Base-by-base conservation (phyloP, 2,797 vertebrate species). In the Sphaeramia orbicularis region DNA sequence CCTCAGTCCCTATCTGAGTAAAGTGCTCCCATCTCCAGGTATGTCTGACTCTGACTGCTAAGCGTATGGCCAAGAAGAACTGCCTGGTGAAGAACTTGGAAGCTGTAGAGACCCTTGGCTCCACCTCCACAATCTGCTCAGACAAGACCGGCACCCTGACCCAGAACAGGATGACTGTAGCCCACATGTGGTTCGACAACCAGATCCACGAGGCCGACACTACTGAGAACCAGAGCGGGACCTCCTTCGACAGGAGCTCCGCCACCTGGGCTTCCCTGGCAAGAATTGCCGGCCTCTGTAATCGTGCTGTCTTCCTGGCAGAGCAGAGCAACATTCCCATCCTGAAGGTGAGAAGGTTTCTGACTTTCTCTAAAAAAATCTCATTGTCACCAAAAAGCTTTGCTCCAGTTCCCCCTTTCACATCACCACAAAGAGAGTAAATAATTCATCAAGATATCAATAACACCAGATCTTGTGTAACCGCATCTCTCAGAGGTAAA, bases 31-130 rank as follows among this genome's bases (percentile, higher is more conserved):
- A 0, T 40, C 60, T 15, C 18, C 47, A 97, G 96, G 98, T 99
- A 10, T 99, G 98, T 85, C 87, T 99, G 86, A 99, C 98, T 0
- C 93, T 99, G 63, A 99, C 98, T 2, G 98, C 98, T 32, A 99
- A 99, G 77, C 96, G 98, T 15, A 99, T 99, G 97, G 97, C 97
- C 12, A 95, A 96, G 78, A 99, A 98, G 81, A 99, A 99, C 93
- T 99, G 97, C 77, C 84, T 99, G 73, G 97, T 99, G 56, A 99
- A 99, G 92, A 99, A 98, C 88, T 45, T 99, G 35, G 97, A 99
- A 84, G 97, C 97, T 0, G 97, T 99, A 4, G 97, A 99, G 85
- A 99, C 97, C 0, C 80, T 99, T 63, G 97, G 97, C 36, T 97
- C 96, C 69, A 97, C 96, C 0, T 97, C 96, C 63, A 97, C 96